Conservation (phyloP, 92 coral and sea anemone genomes). For the Pocillopora meandrina region DNA sequence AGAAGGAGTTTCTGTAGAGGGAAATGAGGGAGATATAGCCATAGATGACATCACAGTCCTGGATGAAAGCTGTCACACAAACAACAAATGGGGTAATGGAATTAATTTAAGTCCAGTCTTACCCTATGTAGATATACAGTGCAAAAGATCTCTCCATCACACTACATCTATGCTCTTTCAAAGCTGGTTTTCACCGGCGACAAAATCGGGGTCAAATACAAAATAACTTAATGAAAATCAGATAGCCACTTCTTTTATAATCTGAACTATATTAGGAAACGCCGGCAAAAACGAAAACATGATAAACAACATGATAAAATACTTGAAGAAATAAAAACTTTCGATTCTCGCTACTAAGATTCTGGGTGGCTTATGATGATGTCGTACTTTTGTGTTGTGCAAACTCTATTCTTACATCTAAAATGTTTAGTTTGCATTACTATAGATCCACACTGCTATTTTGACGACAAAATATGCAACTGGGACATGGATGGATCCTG, state of each 20-base stretch:
- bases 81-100: neutral
- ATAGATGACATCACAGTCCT: slow-evolving; percentile 32
- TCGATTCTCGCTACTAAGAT: no score
- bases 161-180: no score
- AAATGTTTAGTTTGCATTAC: neutral
- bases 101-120: neutral
- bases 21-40: slow-evolving; percentile 29
- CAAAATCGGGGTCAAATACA: no score
- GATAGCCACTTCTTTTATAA: no score
- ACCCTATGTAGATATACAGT: neutral
- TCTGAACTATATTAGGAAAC: no score
- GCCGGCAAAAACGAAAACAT: no score
- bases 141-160: neutral
- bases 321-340: no score
- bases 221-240: no score
- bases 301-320: no score
- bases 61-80: slow-evolving; percentile 20
- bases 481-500: slow-evolving; percentile 17
- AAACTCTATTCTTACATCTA: neutral
- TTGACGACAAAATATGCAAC: slow-evolving; percentile 25
- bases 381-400: no score
- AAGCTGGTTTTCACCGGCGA: no score
- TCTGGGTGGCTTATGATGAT: no score
- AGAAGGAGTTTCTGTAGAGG: slow-evolving; percentile 19
- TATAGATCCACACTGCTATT: slow-evolving; percentile 38